Conservation (phyloP, 2,888 invertebrate species). For the Hemicrepidius hirtus region DNA sequence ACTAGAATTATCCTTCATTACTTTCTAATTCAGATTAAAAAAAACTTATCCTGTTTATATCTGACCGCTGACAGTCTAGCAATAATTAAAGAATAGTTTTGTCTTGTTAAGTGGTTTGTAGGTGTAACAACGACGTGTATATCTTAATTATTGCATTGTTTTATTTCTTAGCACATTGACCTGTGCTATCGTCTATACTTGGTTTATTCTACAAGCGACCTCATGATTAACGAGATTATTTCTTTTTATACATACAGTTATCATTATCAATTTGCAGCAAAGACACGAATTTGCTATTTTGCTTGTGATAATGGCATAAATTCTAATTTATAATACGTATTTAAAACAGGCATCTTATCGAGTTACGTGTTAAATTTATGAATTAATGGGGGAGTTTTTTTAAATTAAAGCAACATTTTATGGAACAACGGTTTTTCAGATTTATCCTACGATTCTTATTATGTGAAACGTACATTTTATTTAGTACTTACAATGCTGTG, state of each 20-base stretch:
- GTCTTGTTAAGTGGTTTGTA: constrained; percentile 12
- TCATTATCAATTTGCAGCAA: not conserved
- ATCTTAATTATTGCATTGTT: constrained; percentile 33
- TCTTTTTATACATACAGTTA: not conserved
- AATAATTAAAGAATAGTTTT: constrained; percentile 1
- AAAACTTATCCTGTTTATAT: not conserved
- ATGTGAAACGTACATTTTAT: too few species aligned
- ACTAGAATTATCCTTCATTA: too few species aligned
- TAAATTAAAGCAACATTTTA: too few species aligned
- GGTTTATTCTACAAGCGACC: not conserved
- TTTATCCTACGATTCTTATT: too few species aligned
- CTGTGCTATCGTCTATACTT: not conserved
- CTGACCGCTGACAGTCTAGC: not conserved
- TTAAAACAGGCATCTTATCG: too few species aligned
- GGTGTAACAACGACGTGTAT: constrained; percentile 19
- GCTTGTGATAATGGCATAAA: not conserved
- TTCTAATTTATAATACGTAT: not conserved
- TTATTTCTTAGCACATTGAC: constrained; percentile 27
- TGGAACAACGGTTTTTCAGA: too few species aligned
- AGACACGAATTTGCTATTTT: constrained; percentile 1
- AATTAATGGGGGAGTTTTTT: too few species aligned
- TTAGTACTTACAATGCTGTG: too few species aligned
- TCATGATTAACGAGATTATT: not conserved
- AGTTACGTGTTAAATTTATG: too few species aligned
- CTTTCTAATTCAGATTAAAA: too few species aligned